Conservation (phyloP, 2,888 invertebrate genomes). For the Amiota mariae region DNA sequence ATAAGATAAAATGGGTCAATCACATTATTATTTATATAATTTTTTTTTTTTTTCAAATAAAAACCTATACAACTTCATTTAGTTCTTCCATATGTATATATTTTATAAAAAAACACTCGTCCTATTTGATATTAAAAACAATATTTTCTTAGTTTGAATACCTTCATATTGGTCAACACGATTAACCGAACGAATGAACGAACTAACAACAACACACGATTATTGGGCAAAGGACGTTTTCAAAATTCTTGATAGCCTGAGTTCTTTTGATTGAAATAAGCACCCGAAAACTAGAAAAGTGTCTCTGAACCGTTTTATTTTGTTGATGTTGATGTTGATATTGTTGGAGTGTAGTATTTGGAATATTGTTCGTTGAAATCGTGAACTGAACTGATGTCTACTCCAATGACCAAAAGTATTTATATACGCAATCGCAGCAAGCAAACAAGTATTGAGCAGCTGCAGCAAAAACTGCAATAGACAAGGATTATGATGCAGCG, state of each 20-base stretch:
- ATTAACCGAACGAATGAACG: slow-evolving; percentile 30
- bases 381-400: slow-evolving; percentile 73
- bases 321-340: slow-evolving; percentile 35
- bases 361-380: slow-evolving; percentile 70
- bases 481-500: slow-evolving; percentile 20
- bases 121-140: background rate
- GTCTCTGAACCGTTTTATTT: background rate
- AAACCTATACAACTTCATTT: too few relatives aligned
- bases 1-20: too few relatives aligned
- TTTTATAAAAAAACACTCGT: too few relatives aligned
- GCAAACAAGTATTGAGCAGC: slow-evolving; percentile 30
- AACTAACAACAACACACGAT: slow-evolving; percentile 1
- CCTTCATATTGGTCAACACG: slow-evolving; percentile 60
- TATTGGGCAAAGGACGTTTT: slow-evolving; percentile 1
- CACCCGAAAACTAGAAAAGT: background rate
- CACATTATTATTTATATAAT: too few relatives aligned
- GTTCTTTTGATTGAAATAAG: background rate
- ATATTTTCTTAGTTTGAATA: slow-evolving; percentile 33
- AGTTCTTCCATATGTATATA: too few relatives aligned
- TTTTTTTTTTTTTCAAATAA: too few relatives aligned
- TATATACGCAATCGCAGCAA: slow-evolving; percentile 68
- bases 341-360: slow-evolving; percentile 30
- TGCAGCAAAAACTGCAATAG: slow-evolving; percentile 32
- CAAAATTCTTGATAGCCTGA: background rate
- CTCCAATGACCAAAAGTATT: slow-evolving; percentile 74